These are phyloP conservation scores for Drosophila anomelani DNA, from an alignment of 2,888 invertebrate genomes.

Conservation along the genomic window DNA sequence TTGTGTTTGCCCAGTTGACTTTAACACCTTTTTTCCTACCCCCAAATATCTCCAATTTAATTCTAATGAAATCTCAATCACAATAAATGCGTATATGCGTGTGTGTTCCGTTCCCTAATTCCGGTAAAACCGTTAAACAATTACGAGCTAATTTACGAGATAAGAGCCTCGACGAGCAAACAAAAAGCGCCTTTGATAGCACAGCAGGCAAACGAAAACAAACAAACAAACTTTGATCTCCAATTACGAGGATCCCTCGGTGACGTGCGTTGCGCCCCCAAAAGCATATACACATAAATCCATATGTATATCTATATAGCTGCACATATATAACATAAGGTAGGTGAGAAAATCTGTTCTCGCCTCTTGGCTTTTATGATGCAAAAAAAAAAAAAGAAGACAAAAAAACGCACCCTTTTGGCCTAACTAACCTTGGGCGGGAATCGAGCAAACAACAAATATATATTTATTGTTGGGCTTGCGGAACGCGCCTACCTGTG, in stretches of 20 bases:
- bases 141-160: constrained; percentile 37
- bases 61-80: constrained; percentile 8
- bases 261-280: constrained; percentile 30
- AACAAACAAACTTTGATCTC: constrained; percentile 44
- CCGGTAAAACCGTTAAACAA: constrained; percentile 33
- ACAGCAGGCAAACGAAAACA: constrained; percentile 22
- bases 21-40: constrained; percentile 14
- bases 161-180: constrained; percentile 25
- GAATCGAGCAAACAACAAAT: constrained; percentile 29
- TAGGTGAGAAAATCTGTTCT: constrained; percentile 40
- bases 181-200: constrained; percentile 30
- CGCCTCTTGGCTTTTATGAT: constrained; percentile 38
- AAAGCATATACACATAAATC: not conserved
- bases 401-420: constrained; percentile 32
- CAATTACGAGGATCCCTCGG: constrained; percentile 28
- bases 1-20: constrained; percentile 3
- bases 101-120: constrained; percentile 36
- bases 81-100: not conserved
- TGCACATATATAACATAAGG: constrained; percentile 2
- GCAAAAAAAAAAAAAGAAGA: not conserved
- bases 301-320: not conserved
- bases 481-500: constrained; percentile 37
- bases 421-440: constrained; percentile 42
- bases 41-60: constrained; percentile 2
- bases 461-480: constrained; percentile 38